Conservation (phyloP, 2,888 invertebrate species). For the Slavum lentiscoides region DNA sequence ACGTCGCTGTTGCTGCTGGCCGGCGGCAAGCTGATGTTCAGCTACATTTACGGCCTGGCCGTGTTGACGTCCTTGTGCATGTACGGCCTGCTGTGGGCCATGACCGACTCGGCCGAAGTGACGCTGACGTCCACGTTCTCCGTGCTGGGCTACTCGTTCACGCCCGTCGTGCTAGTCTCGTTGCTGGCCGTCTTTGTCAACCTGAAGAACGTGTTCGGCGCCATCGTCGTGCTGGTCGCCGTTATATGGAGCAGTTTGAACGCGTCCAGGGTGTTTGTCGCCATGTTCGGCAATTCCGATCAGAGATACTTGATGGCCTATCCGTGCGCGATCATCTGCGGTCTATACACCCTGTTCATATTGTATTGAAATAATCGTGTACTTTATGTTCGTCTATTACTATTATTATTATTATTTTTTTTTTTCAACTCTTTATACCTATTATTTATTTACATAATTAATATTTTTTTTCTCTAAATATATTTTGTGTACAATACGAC, state of each 20-base stretch:
- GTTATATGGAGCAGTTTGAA: slow-evolving; percentile 90
- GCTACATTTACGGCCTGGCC: slow-evolving; percentile 92
- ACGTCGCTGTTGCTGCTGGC: slow-evolving; percentile 64
- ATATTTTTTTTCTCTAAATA: slow-evolving; percentile 29
- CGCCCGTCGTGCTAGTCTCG: slow-evolving; percentile 89
- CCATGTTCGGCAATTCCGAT: slow-evolving; percentile 83
- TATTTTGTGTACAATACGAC: slow-evolving; percentile 24
- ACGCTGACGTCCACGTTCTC: slow-evolving; percentile 80
- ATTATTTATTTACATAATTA: slow-evolving; percentile 6
- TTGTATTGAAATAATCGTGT: slow-evolving; percentile 70
- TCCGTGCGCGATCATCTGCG: slow-evolving; percentile 89
- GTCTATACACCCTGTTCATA: slow-evolving; percentile 88
- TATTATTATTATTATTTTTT: not conserved
- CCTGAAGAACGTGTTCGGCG: slow-evolving; percentile 73
- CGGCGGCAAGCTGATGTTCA: slow-evolving; percentile 83
- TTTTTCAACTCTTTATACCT: not conserved
- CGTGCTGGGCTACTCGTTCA: slow-evolving; percentile 88
- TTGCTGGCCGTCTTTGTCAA: slow-evolving; percentile 76
- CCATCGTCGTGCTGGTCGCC: slow-evolving; percentile 69
- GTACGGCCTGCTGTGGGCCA: slow-evolving; percentile 82
- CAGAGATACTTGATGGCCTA: slow-evolving; percentile 87
- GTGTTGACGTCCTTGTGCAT: slow-evolving; percentile 86
- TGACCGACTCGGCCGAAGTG: slow-evolving; percentile 74
- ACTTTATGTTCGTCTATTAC: not conserved
- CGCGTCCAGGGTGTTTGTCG: slow-evolving; percentile 88